Conservation (phyloP, 2,113 vertebrate species). For the Oceanites oceanicus region DNA sequence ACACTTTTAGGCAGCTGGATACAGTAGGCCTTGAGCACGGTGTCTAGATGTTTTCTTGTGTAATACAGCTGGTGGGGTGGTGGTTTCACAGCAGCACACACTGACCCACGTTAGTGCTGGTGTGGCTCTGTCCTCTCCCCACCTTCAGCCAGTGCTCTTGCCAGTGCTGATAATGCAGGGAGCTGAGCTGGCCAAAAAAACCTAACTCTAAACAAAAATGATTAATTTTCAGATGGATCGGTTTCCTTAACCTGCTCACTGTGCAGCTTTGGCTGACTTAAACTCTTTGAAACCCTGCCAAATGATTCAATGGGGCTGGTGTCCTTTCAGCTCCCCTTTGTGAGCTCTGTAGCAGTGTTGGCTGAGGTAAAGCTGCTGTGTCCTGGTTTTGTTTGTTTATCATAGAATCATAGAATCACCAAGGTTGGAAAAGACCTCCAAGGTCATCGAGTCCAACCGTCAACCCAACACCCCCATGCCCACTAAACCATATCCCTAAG, state of each 20-base stretch:
- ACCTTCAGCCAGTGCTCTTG: neutral
- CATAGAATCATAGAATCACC: no score
- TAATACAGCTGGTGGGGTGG: neutral
- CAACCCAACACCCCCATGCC: no score
- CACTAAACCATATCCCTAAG: no score
- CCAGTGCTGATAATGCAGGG: neutral
- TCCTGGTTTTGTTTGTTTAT: neutral
- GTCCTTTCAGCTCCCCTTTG: neutral
- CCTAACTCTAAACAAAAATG: neutral
- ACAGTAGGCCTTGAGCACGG: neutral
- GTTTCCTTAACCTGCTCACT: neutral
- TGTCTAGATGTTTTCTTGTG: neutral
- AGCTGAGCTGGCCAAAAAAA: neutral
- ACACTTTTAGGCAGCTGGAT: neutral
- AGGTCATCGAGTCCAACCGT: no score
- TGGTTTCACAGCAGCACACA: neutral
- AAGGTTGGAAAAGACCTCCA: no score
- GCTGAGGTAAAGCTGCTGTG: neutral
- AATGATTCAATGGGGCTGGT: neutral
- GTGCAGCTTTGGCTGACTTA: neutral
- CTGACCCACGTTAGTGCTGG: rapidly evolving
- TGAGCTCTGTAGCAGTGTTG: neutral
- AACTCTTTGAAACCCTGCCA: neutral
- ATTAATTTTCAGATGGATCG: neutral
- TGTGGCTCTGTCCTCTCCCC: neutral